phyloP scores from a whole-genome alignment of 2,888 invertebrate genomes.

The Conistra vaccinii region DNA sequence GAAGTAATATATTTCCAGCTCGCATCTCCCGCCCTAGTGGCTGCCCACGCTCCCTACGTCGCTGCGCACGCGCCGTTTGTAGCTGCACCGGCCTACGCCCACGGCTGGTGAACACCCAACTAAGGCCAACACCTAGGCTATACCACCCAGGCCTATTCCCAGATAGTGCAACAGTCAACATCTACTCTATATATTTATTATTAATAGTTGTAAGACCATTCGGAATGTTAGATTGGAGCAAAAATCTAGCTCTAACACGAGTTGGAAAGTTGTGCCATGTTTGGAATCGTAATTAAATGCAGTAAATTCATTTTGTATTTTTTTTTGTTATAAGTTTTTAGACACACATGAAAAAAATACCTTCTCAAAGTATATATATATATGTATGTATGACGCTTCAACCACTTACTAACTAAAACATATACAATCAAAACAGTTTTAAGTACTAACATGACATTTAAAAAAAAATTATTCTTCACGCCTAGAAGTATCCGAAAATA shows the following conservation, averaged over 20 bases:
- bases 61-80: constrained; percentile 81
- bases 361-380: not conserved
- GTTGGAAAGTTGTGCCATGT: constrained; percentile 78
- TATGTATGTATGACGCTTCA: not conserved
- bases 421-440: not conserved
- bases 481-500: too few species aligned
- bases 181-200: constrained; percentile 76
- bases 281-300: constrained; percentile 74
- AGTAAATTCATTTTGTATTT: constrained; percentile 67
- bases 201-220: constrained; percentile 73
- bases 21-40: constrained; percentile 82
- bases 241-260: constrained; percentile 72
- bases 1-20: constrained; percentile 73
- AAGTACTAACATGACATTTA: too few species aligned
- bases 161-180: constrained; percentile 85
- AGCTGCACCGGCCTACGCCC: constrained; percentile 81
- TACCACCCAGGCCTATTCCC: constrained; percentile 65
- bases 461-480: too few species aligned
- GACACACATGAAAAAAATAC: not conserved
- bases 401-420: not conserved
- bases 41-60: constrained; percentile 79
- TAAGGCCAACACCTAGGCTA: constrained; percentile 58
- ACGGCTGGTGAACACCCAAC: constrained; percentile 80
- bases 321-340: not conserved
- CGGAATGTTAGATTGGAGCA: constrained; percentile 72